Conservation (phyloP, 64 coral and sea anemone species). For the Catalaphyllia jardinei region DNA sequence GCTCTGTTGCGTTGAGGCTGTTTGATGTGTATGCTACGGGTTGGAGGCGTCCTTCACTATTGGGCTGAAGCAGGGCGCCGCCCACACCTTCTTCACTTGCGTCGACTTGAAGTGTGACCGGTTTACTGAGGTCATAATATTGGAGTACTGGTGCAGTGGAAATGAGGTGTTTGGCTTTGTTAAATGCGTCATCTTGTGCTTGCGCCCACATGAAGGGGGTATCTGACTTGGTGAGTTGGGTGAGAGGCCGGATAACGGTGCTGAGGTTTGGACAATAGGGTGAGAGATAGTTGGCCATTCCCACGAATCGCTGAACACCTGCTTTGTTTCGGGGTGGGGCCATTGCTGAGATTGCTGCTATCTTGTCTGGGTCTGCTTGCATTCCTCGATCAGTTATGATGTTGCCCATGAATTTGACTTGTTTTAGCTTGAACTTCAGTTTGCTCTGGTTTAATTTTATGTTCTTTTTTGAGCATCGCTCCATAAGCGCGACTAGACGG, state of each 20-base stretch:
- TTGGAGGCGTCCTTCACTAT: neutral
- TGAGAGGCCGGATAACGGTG: neutral
- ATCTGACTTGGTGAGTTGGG: neutral
- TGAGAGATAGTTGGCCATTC: conserved; percentile 60
- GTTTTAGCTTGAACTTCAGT: conserved; percentile 20
- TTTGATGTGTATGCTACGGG: neutral
- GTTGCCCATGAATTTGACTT: conserved; percentile 35
- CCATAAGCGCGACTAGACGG: conserved; percentile 32
- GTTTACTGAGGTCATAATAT: neutral
- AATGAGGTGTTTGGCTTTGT: neutral
- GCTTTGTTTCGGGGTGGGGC: conserved; percentile 42
- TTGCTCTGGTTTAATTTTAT: conserved; percentile 24
- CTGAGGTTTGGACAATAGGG: conserved; percentile 45
- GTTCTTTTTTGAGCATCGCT: conserved; percentile 23
- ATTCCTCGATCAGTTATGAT: conserved; percentile 21
- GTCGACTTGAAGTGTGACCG: neutral
- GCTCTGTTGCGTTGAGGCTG: conserved; percentile 29
- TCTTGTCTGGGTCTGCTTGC: conserved; percentile 19
- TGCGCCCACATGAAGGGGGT: neutral
- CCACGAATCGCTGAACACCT: conserved; percentile 53
- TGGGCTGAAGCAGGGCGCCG: neutral
- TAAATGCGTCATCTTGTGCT: neutral
- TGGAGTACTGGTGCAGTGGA: neutral
- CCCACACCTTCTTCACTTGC: neutral
- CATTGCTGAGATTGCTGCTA: conserved; percentile 30